Percentiles rank a stretch among this genome's conserved stretches.
Conservation (phyloP, 2,113 vertebrate species). For the Rhinolophus ferrumequinum region DNA sequence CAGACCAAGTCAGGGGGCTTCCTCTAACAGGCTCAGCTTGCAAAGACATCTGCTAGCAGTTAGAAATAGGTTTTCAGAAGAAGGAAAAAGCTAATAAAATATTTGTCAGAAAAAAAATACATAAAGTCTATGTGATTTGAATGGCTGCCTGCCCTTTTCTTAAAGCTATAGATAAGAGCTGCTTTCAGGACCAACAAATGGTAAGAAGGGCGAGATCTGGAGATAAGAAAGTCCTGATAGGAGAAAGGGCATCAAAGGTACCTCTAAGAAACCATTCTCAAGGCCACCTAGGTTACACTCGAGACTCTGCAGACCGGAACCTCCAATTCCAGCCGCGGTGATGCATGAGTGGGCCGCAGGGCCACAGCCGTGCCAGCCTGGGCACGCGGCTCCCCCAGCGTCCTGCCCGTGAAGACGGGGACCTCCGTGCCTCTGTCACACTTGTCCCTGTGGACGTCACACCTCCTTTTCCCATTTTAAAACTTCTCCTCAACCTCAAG, state of each 20-base stretch:
- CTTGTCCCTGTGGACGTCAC: not conserved
- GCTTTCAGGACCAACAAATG: not conserved
- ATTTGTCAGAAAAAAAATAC: not conserved
- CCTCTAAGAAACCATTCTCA: not conserved
- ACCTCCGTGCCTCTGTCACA: not conserved
- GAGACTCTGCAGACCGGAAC: not conserved
- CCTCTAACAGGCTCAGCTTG: not conserved
- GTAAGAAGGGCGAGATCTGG: not conserved
- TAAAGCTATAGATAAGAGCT: not conserved
- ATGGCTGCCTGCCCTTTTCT: not conserved
- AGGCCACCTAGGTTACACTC: not conserved
- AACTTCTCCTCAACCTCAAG: not conserved
- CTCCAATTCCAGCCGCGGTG: rapidly evolving
- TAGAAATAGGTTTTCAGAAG: not conserved
- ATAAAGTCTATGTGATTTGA: not conserved
- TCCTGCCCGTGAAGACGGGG: too few relatives aligned
- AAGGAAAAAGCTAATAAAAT: not conserved
- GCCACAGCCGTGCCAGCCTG: not conserved
- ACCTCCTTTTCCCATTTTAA: not conserved
- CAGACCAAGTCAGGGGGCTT: not conserved
- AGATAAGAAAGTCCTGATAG: not conserved
- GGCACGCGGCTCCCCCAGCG: too few relatives aligned
- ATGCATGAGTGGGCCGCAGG: not conserved
- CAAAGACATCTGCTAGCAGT: not conserved
- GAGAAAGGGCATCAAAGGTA: not conserved